A percentile compares a stretch with the other conserved stretches of the same genome.
phyloP scores from a whole-genome alignment of 1,140 invertebrate genomes.

The Panagrolaimus sp. region DNA sequence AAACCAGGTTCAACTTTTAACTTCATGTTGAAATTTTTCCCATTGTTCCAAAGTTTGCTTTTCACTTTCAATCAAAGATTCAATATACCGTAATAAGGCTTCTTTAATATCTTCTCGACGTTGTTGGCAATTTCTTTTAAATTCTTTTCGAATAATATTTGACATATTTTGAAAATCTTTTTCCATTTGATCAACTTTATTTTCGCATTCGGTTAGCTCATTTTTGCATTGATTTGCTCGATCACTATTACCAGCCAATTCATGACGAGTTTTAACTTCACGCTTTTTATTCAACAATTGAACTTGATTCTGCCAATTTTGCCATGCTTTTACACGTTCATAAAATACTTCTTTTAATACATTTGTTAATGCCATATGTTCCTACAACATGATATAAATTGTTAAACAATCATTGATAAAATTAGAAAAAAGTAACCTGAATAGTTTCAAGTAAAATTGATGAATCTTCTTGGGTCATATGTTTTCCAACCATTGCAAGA shows the following conservation, averaged over 20 bases:
- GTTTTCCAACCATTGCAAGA: constrained; percentile 77
- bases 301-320: constrained; percentile 94
- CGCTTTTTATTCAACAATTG: constrained; percentile 86
- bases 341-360: constrained; percentile 81
- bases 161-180: constrained; percentile 94
- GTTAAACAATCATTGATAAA: too few species aligned
- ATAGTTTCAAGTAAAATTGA: constrained; percentile 84
- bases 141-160: constrained; percentile 87
- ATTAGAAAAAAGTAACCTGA: constrained; percentile 61
- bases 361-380: constrained; percentile 76
- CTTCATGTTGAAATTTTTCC: constrained; percentile 65
- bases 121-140: constrained; percentile 82
- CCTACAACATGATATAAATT: constrained; percentile 57
- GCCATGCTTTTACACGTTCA: constrained; percentile 92
- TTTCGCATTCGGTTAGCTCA: constrained; percentile 84
- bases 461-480: constrained; percentile 91
- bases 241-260: constrained; percentile 78
- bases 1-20: too few species aligned
- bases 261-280: constrained; percentile 84
- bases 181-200: constrained; percentile 88
- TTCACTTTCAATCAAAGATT: constrained; percentile 87
- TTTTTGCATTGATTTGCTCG: constrained; percentile 75
- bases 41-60: constrained; percentile 74
- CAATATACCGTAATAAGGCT: constrained; percentile 78
- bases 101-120: constrained; percentile 84